Percentiles rank a stretch among this genome's conserved stretches.
These are phyloP conservation scores for Parazoanthus swiftii DNA, from an alignment of 92 coral and sea anemone genomes.

Conservation along the genomic window DNA sequence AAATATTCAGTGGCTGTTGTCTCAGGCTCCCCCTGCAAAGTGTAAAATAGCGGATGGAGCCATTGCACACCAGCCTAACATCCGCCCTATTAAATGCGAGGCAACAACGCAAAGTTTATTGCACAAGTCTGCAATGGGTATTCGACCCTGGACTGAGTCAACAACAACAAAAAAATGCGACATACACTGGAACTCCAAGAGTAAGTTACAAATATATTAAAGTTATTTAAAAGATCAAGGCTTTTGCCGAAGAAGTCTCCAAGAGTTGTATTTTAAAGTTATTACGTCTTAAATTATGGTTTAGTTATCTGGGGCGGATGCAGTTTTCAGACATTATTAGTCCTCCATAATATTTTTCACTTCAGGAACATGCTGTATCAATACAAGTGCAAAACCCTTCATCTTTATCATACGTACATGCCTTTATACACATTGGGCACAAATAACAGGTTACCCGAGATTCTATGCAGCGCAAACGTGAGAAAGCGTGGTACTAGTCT, in stretches of 20 bases:
- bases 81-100: neutral
- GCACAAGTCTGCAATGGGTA: neutral
- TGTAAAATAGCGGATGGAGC: slow-evolving; percentile 35
- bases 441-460: too few relatives aligned
- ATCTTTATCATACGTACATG: too few relatives aligned
- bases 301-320: too few relatives aligned
- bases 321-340: too few relatives aligned
- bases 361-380: too few relatives aligned
- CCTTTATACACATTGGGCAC: too few relatives aligned
- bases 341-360: too few relatives aligned
- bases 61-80: neutral
- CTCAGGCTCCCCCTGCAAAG: too few relatives aligned
- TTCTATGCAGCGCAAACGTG: too few relatives aligned
- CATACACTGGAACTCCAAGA: too few relatives aligned
- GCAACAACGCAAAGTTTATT: neutral
- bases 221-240: neutral
- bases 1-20: neutral
- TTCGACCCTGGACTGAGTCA: neutral
- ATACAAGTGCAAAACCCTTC: too few relatives aligned
- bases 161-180: neutral
- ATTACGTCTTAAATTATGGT: too few relatives aligned
- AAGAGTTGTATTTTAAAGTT: neutral
- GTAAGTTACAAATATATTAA: neutral
- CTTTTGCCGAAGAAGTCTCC: neutral
- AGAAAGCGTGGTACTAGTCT: neutral